These are phyloP conservation scores for Campylomormyrus tamandua DNA, from an alignment of 2,113 vertebrate genomes.

Conservation along the genomic window DNA sequence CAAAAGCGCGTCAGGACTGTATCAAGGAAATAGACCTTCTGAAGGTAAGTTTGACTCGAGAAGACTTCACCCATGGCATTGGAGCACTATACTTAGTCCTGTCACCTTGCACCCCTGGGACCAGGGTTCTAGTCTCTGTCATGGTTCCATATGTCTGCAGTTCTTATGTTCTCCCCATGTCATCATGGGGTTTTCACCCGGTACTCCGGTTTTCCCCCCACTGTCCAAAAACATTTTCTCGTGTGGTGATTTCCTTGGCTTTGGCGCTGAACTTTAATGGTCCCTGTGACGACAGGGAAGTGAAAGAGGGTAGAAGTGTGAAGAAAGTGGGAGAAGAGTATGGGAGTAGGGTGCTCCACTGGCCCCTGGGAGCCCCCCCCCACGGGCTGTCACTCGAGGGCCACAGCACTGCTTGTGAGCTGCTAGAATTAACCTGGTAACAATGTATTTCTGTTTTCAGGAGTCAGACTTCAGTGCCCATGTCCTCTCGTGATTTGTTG, in stretches of 20 bases:
- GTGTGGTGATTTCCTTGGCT: background rate
- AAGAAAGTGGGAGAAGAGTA: background rate
- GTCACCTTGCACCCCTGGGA: background rate
- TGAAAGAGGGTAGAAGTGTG: background rate
- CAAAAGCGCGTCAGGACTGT: constrained; percentile 86
- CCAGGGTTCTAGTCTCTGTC: background rate
- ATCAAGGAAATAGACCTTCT: constrained; percentile 90
- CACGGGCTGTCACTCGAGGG: background rate
- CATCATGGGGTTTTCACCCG: background rate
- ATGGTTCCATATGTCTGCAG: background rate
- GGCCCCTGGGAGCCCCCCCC: background rate
- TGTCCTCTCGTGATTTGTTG: background rate
- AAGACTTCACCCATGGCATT: background rate
- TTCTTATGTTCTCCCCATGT: background rate
- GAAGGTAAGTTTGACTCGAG: constrained; percentile 64
- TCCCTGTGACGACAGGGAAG: background rate
- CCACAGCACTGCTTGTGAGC: constrained; percentile 50
- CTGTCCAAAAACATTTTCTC: background rate
- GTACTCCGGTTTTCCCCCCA: background rate
- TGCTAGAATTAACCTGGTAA: constrained; percentile 46
- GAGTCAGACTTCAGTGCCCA: background rate
- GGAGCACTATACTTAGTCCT: background rate
- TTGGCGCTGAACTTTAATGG: background rate
- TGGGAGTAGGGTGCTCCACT: background rate
- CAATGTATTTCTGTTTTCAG: constrained; percentile 38